A percentile compares a stretch with the other conserved stretches of the same genome.
Evolutionary conservation across 2,888 invertebrate species (phyloP).

Genomic region (Eurytoma adleriae): DNA sequence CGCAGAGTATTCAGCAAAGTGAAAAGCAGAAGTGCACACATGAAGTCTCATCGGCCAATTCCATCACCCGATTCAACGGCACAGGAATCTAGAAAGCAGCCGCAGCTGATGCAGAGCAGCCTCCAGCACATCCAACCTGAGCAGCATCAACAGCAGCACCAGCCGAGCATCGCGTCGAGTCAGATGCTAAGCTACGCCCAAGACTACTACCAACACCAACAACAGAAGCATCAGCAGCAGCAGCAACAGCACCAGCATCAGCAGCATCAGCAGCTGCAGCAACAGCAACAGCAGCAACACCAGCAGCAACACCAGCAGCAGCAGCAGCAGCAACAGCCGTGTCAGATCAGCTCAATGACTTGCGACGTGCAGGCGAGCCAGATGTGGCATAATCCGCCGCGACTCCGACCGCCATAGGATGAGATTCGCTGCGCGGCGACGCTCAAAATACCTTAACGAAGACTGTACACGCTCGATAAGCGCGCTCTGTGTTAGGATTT

Average conservation of each 20-base stretch:
- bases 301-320: slow-evolving; percentile 62
- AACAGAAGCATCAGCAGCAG: slow-evolving; percentile 59
- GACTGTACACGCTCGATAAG: slow-evolving; percentile 65
- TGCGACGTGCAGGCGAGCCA: slow-evolving; percentile 67
- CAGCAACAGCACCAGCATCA: slow-evolving; percentile 60
- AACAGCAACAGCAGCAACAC: slow-evolving; percentile 64
- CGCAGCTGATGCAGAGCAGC: slow-evolving; percentile 61
- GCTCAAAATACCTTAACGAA: slow-evolving; percentile 75
- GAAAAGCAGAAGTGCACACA: slow-evolving; percentile 99
- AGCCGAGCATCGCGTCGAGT: slow-evolving; percentile 25
- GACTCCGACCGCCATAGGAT: slow-evolving; percentile 74
- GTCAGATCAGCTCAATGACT: slow-evolving; percentile 63
- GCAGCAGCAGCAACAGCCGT: slow-evolving; percentile 65
- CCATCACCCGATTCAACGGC: slow-evolving; percentile 86
- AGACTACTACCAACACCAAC: slow-evolving; percentile 58
- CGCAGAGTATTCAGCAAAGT: slow-evolving; percentile 97
- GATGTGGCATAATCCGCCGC: slow-evolving; percentile 74
- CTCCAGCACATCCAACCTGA: slow-evolving; percentile 52
- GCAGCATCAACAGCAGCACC: slow-evolving; percentile 55
- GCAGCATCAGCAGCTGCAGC: slow-evolving; percentile 61
- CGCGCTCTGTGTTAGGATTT: slow-evolving; percentile 9
- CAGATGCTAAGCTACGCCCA: too few species aligned
- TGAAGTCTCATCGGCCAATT: slow-evolving; percentile 96
- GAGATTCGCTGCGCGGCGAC: slow-evolving; percentile 66
- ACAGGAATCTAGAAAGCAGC: slow-evolving; percentile 80